Base-by-base conservation (phyloP, 2,113 vertebrate genomes). In the Scolopax mira region DNA sequence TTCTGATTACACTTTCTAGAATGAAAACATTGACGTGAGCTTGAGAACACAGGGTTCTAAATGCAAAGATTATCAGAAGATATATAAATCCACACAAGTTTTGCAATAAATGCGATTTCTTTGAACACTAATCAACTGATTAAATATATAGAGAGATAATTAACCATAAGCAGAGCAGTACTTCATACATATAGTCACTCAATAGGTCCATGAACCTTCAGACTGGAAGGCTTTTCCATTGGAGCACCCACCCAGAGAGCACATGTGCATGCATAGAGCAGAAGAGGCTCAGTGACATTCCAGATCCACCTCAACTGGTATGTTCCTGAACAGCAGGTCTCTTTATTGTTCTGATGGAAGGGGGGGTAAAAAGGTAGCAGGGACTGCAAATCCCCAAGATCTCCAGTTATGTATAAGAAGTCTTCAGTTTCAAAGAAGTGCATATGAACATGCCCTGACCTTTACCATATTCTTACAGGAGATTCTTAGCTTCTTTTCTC, bases 241-340 rank as follows among this genome's bases (percentile, higher is more conserved):
- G 58, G 24, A 48, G 51, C 60, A 58, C 17, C 24, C 41, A 48
- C 46, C 17, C 58, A 49, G 41, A 77, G 14, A 70, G 54, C 31
- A 44, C 5, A 5, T 1, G 10, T 5, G 3, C 39, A 41, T 0
- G 0, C 17, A 7, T 0, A 42, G 37, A 84, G 39, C 46, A 71
- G 52, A 55, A 67, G 31, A 46, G 39, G 28, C 44, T 12, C 64
- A 37, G 4, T 21, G 42, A 10, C 42, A 24, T 24, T 80, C 51
- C 37, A 71, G 65, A 19, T 31, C 44, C 69, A 74, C 9, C 31
- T 70, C 74, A 71, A 39, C 44, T n/a, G 22, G 1, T 46, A 8
- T 30, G 31, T n/a, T 79, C 31, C n/a, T 41, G 79, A 16, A 69
- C 28, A 64, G 9, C 25, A 48, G 33, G 28, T 69, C 58, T 65